These are phyloP conservation scores for Anthopleura xanthogrammica DNA, from an alignment of 92 coral and sea anemone genomes.

Conservation along the genomic window DNA sequence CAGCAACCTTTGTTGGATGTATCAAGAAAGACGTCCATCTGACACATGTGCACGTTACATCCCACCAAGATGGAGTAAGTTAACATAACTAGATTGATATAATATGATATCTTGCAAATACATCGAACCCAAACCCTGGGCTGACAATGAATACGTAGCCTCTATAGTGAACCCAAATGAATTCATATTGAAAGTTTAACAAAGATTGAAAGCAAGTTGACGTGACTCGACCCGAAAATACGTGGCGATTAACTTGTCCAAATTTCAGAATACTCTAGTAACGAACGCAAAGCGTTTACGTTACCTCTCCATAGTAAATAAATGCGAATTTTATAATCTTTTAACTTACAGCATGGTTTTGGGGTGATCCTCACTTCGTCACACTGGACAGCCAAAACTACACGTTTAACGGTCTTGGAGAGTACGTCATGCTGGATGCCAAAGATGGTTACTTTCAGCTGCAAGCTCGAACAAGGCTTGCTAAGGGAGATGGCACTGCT, in stretches of 20 bases:
- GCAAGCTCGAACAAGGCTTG: constrained; percentile 57
- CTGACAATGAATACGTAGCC: no score
- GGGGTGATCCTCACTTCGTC: constrained; percentile 67
- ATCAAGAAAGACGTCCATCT: constrained; percentile 17
- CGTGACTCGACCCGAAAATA: no score
- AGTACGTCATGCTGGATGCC: constrained; percentile 56
- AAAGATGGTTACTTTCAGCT: constrained; percentile 47
- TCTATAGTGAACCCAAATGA: no score
- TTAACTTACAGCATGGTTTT: constrained; percentile 44
- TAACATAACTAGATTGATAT: not conserved
- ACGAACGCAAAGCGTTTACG: no score
- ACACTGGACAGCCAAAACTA: constrained; percentile 63
- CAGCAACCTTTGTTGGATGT: constrained; percentile 7
- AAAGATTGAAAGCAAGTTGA: no score
- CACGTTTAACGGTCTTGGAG: constrained; percentile 47
- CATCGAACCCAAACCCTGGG: no score
- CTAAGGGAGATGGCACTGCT: constrained; percentile 43
- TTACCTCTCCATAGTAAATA: not conserved
- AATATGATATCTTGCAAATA: no score
- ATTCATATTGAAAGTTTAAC: no score
- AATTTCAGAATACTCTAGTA: no score
- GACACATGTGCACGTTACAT: constrained; percentile 10
- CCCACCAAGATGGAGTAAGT: constrained; percentile 27
- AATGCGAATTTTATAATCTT: not conserved
- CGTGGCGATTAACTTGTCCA: no score